These are phyloP conservation scores for Lamprologus callipterus DNA, from an alignment of 2,113 vertebrate genomes.

Conservation along the genomic window DNA sequence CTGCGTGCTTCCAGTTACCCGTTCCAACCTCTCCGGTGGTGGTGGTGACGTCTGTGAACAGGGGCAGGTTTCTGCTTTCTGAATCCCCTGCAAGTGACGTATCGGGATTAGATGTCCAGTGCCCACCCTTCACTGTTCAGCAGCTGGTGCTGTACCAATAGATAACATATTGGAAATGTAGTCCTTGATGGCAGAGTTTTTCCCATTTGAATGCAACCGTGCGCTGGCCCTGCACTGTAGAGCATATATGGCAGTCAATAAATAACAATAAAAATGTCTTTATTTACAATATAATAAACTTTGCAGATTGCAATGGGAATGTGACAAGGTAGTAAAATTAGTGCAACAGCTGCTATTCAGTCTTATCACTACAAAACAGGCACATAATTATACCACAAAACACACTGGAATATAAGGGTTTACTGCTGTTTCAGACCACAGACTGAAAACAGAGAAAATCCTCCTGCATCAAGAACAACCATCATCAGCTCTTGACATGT, in stretches of 20 bases:
- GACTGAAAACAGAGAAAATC: neutral
- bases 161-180: neutral
- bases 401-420: neutral
- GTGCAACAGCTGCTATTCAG: neutral
- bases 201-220: neutral
- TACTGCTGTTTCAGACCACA: neutral
- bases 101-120: slow-evolving; percentile 34
- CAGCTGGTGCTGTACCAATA: neutral
- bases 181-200: neutral
- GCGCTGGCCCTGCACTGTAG: neutral
- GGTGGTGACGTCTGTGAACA: slow-evolving; percentile 61
- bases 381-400: neutral
- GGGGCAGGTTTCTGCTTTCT: slow-evolving; percentile 64
- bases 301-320: neutral
- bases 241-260: neutral
- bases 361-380: neutral
- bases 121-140: slow-evolving; percentile 27
- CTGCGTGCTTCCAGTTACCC: neutral
- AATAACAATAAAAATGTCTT: neutral
- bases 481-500: neutral
- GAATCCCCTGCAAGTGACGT: slow-evolving; percentile 67
- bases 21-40: slow-evolving; percentile 34
- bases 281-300: neutral
- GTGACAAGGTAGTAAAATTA: neutral
- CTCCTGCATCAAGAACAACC: neutral